phyloP scores from a whole-genome alignment of 2,113 vertebrate species.

The Tetrao urogallus region DNA sequence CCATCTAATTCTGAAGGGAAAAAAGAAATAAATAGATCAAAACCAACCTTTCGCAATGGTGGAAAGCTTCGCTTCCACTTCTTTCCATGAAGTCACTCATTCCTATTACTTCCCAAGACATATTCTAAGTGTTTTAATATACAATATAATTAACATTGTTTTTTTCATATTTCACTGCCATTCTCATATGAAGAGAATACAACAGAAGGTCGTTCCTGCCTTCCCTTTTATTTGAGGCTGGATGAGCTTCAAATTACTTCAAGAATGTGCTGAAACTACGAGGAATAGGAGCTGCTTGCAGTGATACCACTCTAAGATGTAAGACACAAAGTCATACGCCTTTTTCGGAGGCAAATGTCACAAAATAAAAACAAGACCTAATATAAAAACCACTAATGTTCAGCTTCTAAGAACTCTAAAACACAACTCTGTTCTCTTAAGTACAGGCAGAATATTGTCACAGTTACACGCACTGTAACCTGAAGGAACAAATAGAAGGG shows the following conservation, averaged over 20 bases:
- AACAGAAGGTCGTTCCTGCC: background rate
- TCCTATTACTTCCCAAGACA: background rate
- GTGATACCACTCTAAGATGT: background rate
- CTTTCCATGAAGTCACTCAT: background rate
- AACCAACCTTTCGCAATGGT: background rate
- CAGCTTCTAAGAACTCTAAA: background rate
- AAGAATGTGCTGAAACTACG: background rate
- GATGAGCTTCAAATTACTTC: background rate
- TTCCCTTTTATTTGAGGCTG: background rate
- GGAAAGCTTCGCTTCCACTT: background rate
- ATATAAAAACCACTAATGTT: background rate
- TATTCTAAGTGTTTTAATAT: background rate
- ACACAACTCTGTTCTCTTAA: background rate
- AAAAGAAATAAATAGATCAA: background rate
- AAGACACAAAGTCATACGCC: background rate
- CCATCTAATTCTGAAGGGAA: slow-evolving; percentile 79
- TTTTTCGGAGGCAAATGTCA: background rate
- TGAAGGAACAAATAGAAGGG: background rate
- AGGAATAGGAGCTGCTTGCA: background rate
- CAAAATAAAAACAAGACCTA: background rate
- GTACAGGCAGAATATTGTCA: background rate
- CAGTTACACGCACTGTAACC: background rate
- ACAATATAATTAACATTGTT: background rate
- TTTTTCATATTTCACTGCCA: background rate
- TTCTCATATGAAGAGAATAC: background rate